Evolutionary conservation across 92 coral and sea anemone species (phyloP), one percentile per base, ranked within the genome.

Genomic region (Blastomussa wellsi): DNA sequence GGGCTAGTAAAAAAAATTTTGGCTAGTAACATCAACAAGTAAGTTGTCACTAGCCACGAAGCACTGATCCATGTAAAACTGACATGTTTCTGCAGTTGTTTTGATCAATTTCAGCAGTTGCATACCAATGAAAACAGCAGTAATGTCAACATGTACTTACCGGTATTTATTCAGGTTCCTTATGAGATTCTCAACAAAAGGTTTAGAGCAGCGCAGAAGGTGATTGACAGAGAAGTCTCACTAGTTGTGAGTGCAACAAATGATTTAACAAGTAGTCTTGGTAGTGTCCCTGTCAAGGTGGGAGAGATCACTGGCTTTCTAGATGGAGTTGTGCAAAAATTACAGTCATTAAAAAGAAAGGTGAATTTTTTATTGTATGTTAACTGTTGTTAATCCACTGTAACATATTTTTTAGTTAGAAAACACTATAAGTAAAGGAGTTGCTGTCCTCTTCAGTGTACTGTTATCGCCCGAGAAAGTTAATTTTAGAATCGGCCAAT

Each of bases 201-300:
- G 88, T 97, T 97, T 67, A 92, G 99, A 22, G 88, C 98, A 86
- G 98, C 99, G 9, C 99, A 97, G 86, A 97, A 97, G 79, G 93
- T 92, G 53, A 97, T 97, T 78, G 99, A 97, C 82, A 91, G 99
- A 39, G 99, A 97, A 69, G 99, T 97, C 49, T 97, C 99, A 0
- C 93, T 95, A 84, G 98, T 97, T 9, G 90, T 93, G 8, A 83
- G 83, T 17, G 97, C 93, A 32, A 95, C 94, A 49, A 88, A 86
- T 86, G 99, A 97, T 53, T 86, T 97, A 26, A 88, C 98, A 8
- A 90, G 82, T 80, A 81, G 89, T 70, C 83, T 95, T 36, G 91
- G 87, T 31, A 90, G 89, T 70, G 87, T 85, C 0, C 91, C 97
- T 15, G 99, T 94, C 7, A 93, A 93, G 47, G 96, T 92, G 17